These are phyloP conservation scores for Philereme transversata DNA, from an alignment of 2,888 invertebrate species.

Conservation along the genomic window DNA sequence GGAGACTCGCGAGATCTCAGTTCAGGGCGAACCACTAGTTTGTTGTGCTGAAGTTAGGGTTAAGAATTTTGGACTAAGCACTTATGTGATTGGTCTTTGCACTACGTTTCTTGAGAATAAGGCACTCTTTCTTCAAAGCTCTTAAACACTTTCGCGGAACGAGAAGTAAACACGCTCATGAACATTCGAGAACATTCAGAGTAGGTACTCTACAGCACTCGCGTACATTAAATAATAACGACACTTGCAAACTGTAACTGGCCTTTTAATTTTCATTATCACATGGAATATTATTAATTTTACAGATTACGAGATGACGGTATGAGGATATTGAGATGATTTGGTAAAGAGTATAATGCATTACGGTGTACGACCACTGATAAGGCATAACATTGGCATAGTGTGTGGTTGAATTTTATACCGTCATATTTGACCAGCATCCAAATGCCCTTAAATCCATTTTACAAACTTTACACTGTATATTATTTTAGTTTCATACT, in stretches of 20 bases:
- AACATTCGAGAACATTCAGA: slow-evolving; percentile 4
- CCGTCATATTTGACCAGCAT: too few relatives aligned
- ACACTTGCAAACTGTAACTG: slow-evolving; percentile 7
- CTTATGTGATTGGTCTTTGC: neutral
- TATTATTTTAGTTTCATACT: too few relatives aligned
- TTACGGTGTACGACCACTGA: too few relatives aligned
- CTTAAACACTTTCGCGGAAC: neutral
- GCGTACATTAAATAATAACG: slow-evolving; percentile 12
- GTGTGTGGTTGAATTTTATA: too few relatives aligned
- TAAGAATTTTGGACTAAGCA: too few relatives aligned
- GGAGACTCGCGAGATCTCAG: too few relatives aligned
- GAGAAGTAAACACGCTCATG: neutral
- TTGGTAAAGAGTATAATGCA: slow-evolving; percentile 4
- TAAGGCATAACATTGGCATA: too few relatives aligned
- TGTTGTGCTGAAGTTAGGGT: too few relatives aligned
- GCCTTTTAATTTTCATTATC: slow-evolving; percentile 19
- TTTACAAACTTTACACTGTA: too few relatives aligned
- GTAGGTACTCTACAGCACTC: slow-evolving; percentile 1
- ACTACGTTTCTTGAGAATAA: neutral
- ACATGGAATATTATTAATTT: slow-evolving; percentile 20
- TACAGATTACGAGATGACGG: slow-evolving; percentile 3
- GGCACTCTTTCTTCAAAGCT: neutral
- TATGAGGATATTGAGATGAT: slow-evolving; percentile 3
- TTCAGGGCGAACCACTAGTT: too few relatives aligned
- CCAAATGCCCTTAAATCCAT: too few relatives aligned